phyloP scores from a whole-genome alignment of 2,797 vertebrate species.

The Enteromius afrohamiltoni region DNA sequence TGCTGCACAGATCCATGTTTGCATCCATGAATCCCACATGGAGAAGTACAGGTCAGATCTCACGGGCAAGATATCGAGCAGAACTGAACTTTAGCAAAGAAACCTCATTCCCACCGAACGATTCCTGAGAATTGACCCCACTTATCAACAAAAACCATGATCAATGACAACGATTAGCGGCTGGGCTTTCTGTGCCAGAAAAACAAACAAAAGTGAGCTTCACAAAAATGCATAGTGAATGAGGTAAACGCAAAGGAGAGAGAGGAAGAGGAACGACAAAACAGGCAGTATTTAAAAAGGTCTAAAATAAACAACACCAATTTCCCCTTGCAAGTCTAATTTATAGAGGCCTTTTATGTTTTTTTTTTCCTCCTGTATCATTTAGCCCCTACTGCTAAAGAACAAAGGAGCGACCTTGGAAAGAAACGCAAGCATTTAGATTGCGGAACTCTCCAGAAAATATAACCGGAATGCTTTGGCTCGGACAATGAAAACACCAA shows the following conservation, averaged over 20 bases:
- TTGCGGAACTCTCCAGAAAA: neutral
- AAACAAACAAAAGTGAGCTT: conserved; percentile 26
- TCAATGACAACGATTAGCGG: conserved; percentile 40
- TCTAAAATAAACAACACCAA: conserved; percentile 21
- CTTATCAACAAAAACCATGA: conserved; percentile 38
- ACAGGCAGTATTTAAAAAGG: neutral
- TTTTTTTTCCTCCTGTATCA: conserved; percentile 14
- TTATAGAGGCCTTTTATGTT: conserved; percentile 10
- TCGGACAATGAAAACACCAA: conserved; percentile 10
- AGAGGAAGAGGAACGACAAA: neutral
- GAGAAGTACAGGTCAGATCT: conserved; percentile 32
- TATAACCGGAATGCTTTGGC: neutral
- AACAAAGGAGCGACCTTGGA: conserved; percentile 44
- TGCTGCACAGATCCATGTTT: conserved; percentile 32
- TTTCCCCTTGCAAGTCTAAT: conserved; percentile 4
- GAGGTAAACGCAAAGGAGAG: neutral
- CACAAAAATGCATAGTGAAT: conserved; percentile 6
- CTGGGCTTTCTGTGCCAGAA: conserved; percentile 4
- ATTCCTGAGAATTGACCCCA: conserved; percentile 28
- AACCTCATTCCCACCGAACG: conserved; percentile 24
- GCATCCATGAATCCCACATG: neutral
- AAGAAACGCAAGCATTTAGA: conserved; percentile 43
- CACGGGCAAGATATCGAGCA: conserved; percentile 23
- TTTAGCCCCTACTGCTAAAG: conserved; percentile 12
- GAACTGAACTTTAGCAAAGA: conserved; percentile 16